A percentile compares a stretch with the other conserved stretches of the same genome.
These are phyloP conservation scores for Ptiloglossa arizonensis DNA, from an alignment of 1,140 invertebrate species.

Conservation along the genomic window DNA sequence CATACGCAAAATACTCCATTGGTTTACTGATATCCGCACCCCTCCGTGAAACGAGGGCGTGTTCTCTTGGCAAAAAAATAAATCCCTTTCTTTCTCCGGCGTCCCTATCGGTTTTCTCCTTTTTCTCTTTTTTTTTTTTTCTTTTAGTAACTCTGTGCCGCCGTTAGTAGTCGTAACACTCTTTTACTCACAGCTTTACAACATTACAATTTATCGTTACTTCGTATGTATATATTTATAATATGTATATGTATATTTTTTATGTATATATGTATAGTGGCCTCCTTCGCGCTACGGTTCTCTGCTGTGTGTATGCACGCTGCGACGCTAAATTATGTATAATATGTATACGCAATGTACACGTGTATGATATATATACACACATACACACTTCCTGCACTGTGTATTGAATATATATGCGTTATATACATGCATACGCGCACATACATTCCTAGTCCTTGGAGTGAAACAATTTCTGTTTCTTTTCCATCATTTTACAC, in stretches of 20 bases:
- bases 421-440: conserved; percentile 55
- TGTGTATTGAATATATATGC: conserved; percentile 57
- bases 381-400: conserved; percentile 3
- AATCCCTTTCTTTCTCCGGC: conserved; percentile 23
- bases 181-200: conserved; percentile 41
- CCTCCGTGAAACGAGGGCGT: background rate
- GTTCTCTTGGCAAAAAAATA: conserved; percentile 44
- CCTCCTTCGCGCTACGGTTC: conserved; percentile 31
- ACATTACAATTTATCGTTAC: conserved; percentile 40
- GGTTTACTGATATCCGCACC: background rate
- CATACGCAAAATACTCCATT: conserved; percentile 37
- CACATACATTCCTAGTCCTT: background rate
- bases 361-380: conserved; percentile 29
- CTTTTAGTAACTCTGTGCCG: conserved; percentile 40
- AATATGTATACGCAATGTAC: conserved; percentile 63
- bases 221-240: conserved; percentile 61
- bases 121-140: background rate
- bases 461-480: no score
- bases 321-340: conserved; percentile 42
- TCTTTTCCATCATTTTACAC: background rate
- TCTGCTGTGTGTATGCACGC: conserved; percentile 38
- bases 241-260: conserved; percentile 64
- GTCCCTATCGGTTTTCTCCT: background rate
- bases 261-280: conserved; percentile 48
- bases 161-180: conserved; percentile 10